Evolutionary conservation across 2,888 invertebrate genomes (phyloP).

Genomic region (Crepidodera aurea): DNA sequence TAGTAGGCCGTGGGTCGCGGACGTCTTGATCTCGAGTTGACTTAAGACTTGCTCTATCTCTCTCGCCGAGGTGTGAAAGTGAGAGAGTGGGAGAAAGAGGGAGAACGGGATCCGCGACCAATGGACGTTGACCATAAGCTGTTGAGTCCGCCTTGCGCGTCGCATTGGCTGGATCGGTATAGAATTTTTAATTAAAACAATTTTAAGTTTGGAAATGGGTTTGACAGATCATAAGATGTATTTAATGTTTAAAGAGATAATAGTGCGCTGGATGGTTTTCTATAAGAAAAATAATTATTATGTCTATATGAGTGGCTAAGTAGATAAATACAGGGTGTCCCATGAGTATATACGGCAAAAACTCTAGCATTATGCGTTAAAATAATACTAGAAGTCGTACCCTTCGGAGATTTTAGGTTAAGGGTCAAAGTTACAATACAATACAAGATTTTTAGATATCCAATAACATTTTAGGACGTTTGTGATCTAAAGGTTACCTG

Average conservation of each 20-base stretch:
- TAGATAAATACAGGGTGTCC: no score
- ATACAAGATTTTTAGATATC: no score
- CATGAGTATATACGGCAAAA: no score
- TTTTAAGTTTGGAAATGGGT: conserved; percentile 31
- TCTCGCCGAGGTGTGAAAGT: conserved; percentile 5
- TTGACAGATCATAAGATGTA: conserved; percentile 21
- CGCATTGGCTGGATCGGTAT: conserved; percentile 39
- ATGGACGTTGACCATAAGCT: conserved; percentile 22
- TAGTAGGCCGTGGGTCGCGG: conserved; percentile 41
- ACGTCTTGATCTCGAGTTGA: conserved; percentile 15
- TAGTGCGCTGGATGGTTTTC: background rate
- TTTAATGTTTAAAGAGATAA: conserved; percentile 22
- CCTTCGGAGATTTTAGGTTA: no score
- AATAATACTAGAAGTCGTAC: no score
- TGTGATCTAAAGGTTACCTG: no score
- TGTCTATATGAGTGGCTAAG: background rate
- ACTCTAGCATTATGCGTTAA: no score
- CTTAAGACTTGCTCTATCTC: conserved; percentile 35
- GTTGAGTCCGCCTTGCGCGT: conserved; percentile 43
- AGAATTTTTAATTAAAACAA: conserved; percentile 37
- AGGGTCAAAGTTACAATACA: no score
- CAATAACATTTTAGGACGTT: no score
- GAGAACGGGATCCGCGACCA: conserved; percentile 36
- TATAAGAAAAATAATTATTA: background rate
- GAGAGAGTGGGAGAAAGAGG: conserved; percentile 30